Conservation (phyloP, 1,140 invertebrate species). For the Lanistes nyassanus region DNA sequence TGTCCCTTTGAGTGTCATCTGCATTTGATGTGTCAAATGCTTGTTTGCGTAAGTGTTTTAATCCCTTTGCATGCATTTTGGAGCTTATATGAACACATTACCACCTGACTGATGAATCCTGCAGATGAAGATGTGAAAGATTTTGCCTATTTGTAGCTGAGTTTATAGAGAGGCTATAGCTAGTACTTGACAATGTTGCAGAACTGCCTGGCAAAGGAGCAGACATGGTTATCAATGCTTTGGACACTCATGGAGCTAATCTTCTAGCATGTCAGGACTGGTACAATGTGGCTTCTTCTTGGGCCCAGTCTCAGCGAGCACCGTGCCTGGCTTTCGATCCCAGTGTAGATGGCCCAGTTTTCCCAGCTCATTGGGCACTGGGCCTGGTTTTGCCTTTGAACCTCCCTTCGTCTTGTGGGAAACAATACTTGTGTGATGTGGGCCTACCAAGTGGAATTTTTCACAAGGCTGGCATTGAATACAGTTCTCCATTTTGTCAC, state of each 20-base stretch:
- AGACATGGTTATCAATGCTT: conserved; percentile 78
- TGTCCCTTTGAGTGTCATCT: no score
- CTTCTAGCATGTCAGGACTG: conserved; percentile 56
- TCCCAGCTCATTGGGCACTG: conserved; percentile 80
- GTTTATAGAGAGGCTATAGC: no score
- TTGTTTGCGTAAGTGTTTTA: no score
- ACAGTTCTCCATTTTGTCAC: conserved; percentile 88
- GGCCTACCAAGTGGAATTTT: conserved; percentile 83
- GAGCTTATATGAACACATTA: no score
- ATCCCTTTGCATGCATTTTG: no score
- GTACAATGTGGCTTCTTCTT: conserved; percentile 70
- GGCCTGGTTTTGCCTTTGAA: conserved; percentile 80
- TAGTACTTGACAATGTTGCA: conserved; percentile 45
- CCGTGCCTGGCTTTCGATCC: conserved; percentile 85
- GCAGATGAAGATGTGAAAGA: no score
- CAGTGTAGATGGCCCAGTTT: conserved; percentile 72
- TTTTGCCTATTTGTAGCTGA: no score
- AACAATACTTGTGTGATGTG: conserved; percentile 88
- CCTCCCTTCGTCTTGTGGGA: conserved; percentile 77
- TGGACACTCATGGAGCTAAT: conserved; percentile 70
- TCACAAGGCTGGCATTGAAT: conserved; percentile 80
- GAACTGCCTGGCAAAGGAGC: conserved; percentile 72
- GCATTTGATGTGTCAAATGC: no score
- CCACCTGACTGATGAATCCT: no score
- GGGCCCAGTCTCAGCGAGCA: conserved; percentile 79